Evolutionary conservation across 2,888 invertebrate genomes (phyloP).

Genomic region (Ormyrus rosae): DNA sequence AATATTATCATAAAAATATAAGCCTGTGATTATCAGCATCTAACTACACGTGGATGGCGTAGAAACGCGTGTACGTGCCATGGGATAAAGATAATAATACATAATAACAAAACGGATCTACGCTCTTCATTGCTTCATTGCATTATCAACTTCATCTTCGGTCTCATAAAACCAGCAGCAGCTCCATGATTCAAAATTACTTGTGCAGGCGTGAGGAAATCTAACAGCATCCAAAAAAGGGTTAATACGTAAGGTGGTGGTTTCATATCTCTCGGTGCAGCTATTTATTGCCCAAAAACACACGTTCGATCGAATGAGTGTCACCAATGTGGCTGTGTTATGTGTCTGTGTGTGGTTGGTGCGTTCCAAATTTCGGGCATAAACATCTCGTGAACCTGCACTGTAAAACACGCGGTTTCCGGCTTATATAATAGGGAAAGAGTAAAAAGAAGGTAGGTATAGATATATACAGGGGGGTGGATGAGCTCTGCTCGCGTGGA

Average conservation of each 20-base stretch:
- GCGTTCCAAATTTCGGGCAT: background rate
- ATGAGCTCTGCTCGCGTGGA: background rate
- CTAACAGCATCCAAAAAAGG: slow-evolving; percentile 16
- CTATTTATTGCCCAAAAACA: slow-evolving; percentile 1
- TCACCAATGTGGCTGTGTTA: background rate
- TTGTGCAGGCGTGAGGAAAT: background rate
- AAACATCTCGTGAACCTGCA: slow-evolving; percentile 15
- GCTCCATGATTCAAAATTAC: background rate
- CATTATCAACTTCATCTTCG: background rate
- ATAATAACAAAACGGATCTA: background rate
- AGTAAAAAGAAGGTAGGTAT: slow-evolving; percentile 16
- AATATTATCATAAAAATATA: slow-evolving; percentile 19
- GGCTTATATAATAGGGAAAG: background rate
- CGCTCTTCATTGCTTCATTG: background rate
- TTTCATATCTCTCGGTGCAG: background rate
- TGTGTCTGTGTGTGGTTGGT: no score
- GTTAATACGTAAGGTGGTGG: background rate
- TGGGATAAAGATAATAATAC: background rate
- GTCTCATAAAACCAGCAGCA: background rate
- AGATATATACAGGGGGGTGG: background rate
- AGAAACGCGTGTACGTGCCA: slow-evolving; percentile 17
- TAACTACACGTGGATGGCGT: slow-evolving; percentile 2
- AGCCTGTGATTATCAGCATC: slow-evolving; percentile 36
- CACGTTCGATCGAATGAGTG: background rate
- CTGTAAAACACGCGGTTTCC: slow-evolving; percentile 3